Evolutionary conservation across 2,888 invertebrate species (phyloP), one percentile per base, ranked within the genome.

Genomic region (Apodemia duryi): DNA sequence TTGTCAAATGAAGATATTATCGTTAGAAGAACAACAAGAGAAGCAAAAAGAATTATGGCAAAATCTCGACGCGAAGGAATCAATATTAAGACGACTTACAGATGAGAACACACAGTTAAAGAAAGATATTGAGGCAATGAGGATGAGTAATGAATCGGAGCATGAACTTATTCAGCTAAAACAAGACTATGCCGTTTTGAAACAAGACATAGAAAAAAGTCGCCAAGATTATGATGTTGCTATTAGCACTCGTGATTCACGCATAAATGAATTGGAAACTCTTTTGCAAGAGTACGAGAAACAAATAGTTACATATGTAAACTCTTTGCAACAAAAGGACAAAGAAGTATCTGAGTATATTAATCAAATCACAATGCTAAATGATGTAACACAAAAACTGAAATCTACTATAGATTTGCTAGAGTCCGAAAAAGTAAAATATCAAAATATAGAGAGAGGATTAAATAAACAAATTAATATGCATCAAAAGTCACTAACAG

Each of bases 351-450:
- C 88, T 10, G 87, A 90, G 67, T 91, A 93, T 77, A 85, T 92
- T 6, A 89, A 91, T 66, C 92, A 94, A 84, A 84, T 94, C 9
- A 86, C 92, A 29, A 92, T 93, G 76, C 75, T 93, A 28, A 93
- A 93, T 77, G 85, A 86, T 69, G 82, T 91, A 11, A 85, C 94
- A 6, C 88, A 90, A 66, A 92, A 91, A 75, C 77, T 92, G 5
- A 91, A 86, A 76, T 91, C 91, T 38, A 90, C 91, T n/a, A 82
- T 92, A 70, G 89, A 91, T 72, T 69, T 86, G 71, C 81, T 91
- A 35, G 92, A 92, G 76, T 89, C 91, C 75, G 91, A 92, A 72
- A 91, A 92, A 71, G 78, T 85, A 13, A 91, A 88, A 76, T 88
- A 91, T 73, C 89, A 91, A 73, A 92, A 93, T 75, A 84, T 86